Evolutionary conservation across 2,888 invertebrate species (phyloP), one percentile per base, ranked within the genome.

Genomic region (Eurytoma adleriae): DNA sequence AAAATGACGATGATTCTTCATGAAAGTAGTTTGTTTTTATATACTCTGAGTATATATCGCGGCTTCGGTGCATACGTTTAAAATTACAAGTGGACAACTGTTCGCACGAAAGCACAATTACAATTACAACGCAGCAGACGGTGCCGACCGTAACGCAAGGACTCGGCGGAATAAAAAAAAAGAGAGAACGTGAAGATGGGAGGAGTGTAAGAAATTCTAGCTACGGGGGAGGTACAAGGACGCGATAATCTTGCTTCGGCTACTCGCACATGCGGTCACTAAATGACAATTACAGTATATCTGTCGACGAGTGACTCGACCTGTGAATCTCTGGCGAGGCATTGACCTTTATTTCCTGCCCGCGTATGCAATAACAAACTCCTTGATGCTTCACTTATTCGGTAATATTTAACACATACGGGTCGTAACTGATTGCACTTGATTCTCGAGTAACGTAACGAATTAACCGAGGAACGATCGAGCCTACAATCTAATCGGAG

Each of bases 301-400:
- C 10, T 52, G 78, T 74, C 70, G 50, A 74, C 78, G 78, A 67
- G 80, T 81, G 81, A 81, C 78, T 81, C 81, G 81, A 81, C 81
- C 74, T 76, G 61, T 80, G 62, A 68, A 76, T 72, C 62, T 74
- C 78, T 74, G 77, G 73, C 78, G 62, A 69, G 68, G 54, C 59
- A 18, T 66, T 61, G 10, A 40, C 40, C 54, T 77, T n/a, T 27
- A 56, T 57, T 66, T 24, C 20, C 48, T 71, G 50, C 56, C 73
- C 54, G 70, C 62, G 62, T 69, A 78, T 50, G 24, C 56, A 71
- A 67, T 78, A 81, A 79, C 81, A 79, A 81, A 78, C 24, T 71
- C 20, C 40, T 69, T 73, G 61, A 75, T 71, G 40, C 48, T 48
- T 79, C 74, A 27, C 67, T 66, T 27, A 59, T 68, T 68, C 14